phyloP scores from a whole-genome alignment of 1,140 invertebrate genomes.

The Drosophila seguyi region DNA sequence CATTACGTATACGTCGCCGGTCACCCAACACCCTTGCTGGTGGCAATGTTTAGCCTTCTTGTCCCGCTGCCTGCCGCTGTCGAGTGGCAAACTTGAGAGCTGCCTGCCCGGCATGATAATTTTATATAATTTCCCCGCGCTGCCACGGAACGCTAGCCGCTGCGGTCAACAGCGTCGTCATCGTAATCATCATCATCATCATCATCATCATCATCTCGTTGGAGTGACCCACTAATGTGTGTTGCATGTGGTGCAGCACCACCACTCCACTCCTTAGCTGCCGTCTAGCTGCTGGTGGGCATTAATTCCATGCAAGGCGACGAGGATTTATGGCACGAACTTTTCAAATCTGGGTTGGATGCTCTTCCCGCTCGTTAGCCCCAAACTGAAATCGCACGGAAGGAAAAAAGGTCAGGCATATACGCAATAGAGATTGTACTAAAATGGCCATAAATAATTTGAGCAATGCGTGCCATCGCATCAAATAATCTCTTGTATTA shows the following conservation, averaged over 20 bases:
- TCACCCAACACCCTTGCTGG: slow-evolving; percentile 18
- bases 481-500: slow-evolving; percentile 13
- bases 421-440: slow-evolving; percentile 17
- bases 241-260: slow-evolving; percentile 59
- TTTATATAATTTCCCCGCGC: slow-evolving; percentile 76
- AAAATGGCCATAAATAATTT: slow-evolving; percentile 37
- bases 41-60: slow-evolving; percentile 47
- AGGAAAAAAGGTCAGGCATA: slow-evolving; percentile 44
- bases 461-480: slow-evolving; percentile 21
- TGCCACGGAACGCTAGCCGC: slow-evolving; percentile 38
- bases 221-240: slow-evolving; percentile 60
- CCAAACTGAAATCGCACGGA: slow-evolving; percentile 47
- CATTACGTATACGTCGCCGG: slow-evolving; percentile 62
- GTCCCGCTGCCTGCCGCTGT: slow-evolving; percentile 52
- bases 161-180: slow-evolving; percentile 46
- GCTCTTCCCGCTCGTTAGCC: slow-evolving; percentile 32
- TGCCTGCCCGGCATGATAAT: slow-evolving; percentile 79
- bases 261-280: slow-evolving; percentile 2
- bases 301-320: slow-evolving; percentile 59
- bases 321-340: slow-evolving; percentile 68
- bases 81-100: slow-evolving; percentile 61
- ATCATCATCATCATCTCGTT: slow-evolving; percentile 21
- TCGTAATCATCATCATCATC: slow-evolving; percentile 2
- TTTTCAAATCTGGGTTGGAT: slow-evolving; percentile 50
- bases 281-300: slow-evolving; percentile 15